Base-by-base conservation (phyloP, 2,888 invertebrate species). In the Rhamnusium bicolor region DNA sequence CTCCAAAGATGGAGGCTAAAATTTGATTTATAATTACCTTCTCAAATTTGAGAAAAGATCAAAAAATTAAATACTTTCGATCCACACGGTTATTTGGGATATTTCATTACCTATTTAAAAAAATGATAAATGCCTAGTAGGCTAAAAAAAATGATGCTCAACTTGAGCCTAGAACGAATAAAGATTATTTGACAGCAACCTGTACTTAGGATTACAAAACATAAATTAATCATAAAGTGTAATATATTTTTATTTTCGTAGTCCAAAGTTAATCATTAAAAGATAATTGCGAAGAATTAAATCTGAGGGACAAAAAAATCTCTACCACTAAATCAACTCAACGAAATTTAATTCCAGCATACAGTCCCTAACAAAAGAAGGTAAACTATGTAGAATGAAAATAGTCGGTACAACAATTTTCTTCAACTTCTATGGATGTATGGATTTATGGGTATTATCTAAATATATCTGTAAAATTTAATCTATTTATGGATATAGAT, bases 211-310 rank as follows among this genome's bases (percentile, higher is more conserved):
- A 2, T 40, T n/a, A 4, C 3, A n/a, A 40, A 2, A 54, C 7
- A 7, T 21, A 24, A 54, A 54, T 24, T 24, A 14, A 54, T 27
- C 24, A 24, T 6, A 24, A 54, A 24, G 19, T 54, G 12, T n/a
- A 27, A 21, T 56, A 16, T 58, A 16, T 32, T 58, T 29, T n/a
- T 14, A 19, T 54, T 32, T 14, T 16, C 16, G 32, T 54, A 29
- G 18, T 29, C n/a, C 3, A 58, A 58, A 58, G 58, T 58, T 58
- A 58, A 58, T 58, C 16, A 14, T 29, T 32, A 16, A 27, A 10
- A 58, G 32, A 58, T 58, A 58, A 58, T 32, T 58, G 32, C 58
- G 58, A 58, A 32, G 16, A 32, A 58, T 58, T 58, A 58, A 58
- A 58, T 58, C 16, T 58, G 16, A 14, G 32, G 16, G 29, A 24